Evolutionary conservation across 2,888 invertebrate species (phyloP).

Genomic region (Pollenia labialis): DNA sequence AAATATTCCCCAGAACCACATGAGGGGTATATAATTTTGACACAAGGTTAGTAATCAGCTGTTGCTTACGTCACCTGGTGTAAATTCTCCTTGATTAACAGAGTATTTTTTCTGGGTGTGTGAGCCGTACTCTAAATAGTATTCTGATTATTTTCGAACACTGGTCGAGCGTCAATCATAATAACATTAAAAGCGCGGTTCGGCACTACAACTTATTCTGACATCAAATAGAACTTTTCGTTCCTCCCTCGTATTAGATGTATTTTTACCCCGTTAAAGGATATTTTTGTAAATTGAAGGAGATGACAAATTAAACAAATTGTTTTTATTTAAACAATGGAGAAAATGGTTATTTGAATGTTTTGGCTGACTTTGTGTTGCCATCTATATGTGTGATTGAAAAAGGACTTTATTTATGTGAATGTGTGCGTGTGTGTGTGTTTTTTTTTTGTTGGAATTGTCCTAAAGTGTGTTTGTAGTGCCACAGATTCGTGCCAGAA

Average conservation of each 20-base stretch:
- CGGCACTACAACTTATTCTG: neutral
- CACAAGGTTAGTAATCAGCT: no score
- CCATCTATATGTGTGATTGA: neutral
- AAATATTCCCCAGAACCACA: no score
- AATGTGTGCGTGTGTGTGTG: neutral
- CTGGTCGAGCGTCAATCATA: no score
- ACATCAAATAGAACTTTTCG: neutral
- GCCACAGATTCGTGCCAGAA: conserved; percentile 58
- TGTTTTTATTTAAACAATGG: conserved; percentile 70
- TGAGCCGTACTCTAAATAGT: no score
- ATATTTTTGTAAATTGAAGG: conserved; percentile 67
- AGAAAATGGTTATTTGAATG: conserved; percentile 42
- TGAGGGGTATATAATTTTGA: no score
- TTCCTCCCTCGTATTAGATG: neutral
- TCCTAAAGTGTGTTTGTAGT: conserved; percentile 56
- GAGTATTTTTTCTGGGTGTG: no score
- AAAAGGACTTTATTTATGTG: neutral
- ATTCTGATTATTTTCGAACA: no score
- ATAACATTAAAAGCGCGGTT: no score
- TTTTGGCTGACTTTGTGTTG: conserved; percentile 11
- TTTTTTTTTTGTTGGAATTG: conserved; percentile 4
- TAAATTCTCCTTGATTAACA: no score
- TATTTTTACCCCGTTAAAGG: conserved; percentile 52
- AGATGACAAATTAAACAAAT: conserved; percentile 73
- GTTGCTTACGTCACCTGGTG: no score